These are phyloP conservation scores for Onthophagus taurus DNA, from an alignment of 1,140 invertebrate species.

Conservation along the genomic window DNA sequence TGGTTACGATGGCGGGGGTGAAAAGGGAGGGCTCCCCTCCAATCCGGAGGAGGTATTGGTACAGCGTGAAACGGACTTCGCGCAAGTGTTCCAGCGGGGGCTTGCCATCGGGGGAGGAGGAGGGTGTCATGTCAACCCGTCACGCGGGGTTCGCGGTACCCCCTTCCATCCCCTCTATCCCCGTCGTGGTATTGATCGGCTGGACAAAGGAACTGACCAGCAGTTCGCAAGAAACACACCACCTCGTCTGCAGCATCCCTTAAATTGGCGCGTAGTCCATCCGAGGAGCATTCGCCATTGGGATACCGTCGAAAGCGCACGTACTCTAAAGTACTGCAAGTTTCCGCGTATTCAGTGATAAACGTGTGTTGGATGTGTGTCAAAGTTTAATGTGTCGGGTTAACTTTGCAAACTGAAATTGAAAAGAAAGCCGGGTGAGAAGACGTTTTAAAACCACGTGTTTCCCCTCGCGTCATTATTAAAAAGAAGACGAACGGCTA, in stretches of 20 bases:
- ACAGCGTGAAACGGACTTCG: constrained; percentile 33
- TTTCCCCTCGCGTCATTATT: too few relatives aligned
- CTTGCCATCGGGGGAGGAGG: constrained; percentile 24
- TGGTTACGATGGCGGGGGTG: constrained; percentile 13
- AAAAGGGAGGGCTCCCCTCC: not conserved
- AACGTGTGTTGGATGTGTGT: not conserved
- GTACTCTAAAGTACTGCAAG: constrained; percentile 11
- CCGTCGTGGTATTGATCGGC: constrained; percentile 36
- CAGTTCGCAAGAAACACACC: constrained; percentile 31
- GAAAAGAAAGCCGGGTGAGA: too few relatives aligned
- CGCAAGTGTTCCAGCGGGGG: constrained; percentile 25
- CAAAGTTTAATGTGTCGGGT: too few relatives aligned
- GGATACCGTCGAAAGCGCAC: constrained; percentile 4
- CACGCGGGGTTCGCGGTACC: constrained; percentile 33
- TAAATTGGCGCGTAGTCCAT: constrained; percentile 3
- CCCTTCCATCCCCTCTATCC: constrained; percentile 29
- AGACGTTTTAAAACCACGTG: too few relatives aligned
- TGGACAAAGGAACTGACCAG: constrained; percentile 39
- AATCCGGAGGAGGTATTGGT: constrained; percentile 6
- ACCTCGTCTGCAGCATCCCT: constrained; percentile 13
- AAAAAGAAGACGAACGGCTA: too few relatives aligned
- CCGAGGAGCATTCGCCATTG: not conserved
- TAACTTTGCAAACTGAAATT: too few relatives aligned
- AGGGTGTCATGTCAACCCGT: constrained; percentile 38
- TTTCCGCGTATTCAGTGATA: constrained; percentile 11